phyloP scores from a whole-genome alignment of 2,113 vertebrate species.

The Anhinga rufa region DNA sequence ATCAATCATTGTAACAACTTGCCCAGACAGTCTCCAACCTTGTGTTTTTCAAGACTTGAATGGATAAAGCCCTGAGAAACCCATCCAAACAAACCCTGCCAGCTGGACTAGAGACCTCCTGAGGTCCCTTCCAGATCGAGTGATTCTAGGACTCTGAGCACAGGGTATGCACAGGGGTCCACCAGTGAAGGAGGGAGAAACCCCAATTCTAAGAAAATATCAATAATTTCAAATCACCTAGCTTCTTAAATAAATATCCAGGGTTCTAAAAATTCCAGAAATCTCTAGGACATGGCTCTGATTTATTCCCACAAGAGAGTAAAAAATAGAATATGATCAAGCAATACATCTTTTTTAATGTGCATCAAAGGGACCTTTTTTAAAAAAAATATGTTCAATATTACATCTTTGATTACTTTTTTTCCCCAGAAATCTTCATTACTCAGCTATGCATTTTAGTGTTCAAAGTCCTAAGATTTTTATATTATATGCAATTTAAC shows the following conservation, averaged over 20 bases:
- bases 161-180: neutral
- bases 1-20: neutral
- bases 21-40: neutral
- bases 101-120: rapidly evolving
- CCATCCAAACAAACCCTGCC: neutral
- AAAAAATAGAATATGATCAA: neutral
- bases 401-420: neutral
- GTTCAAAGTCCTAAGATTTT: neutral
- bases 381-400: neutral
- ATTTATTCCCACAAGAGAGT: neutral
- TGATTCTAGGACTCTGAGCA: neutral
- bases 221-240: neutral
- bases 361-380: neutral
- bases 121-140: neutral
- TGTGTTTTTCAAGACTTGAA: neutral
- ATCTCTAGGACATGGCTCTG: neutral
- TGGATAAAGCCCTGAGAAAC: neutral
- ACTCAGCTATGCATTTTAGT: neutral
- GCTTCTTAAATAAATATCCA: neutral
- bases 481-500: neutral
- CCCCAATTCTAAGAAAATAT: neutral
- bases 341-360: neutral
- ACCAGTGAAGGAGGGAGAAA: neutral
- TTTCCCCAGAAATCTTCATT: neutral
- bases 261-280: neutral